A percentile compares a stretch with the other conserved stretches of the same genome.
These are phyloP conservation scores for Leistus spinibarbis DNA, from an alignment of 2,888 invertebrate species.

Conservation along the genomic window DNA sequence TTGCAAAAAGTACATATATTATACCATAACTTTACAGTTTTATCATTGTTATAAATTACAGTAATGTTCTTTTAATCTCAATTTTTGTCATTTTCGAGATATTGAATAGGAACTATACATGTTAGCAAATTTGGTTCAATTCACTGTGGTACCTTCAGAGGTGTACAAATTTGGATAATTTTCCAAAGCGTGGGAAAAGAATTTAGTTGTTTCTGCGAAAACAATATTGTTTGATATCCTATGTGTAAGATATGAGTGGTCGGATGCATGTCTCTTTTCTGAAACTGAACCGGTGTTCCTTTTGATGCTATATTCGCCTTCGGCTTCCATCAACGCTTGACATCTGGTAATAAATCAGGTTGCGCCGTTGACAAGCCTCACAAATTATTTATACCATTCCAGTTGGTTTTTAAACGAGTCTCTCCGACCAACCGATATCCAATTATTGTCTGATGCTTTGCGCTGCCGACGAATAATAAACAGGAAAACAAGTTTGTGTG, in stretches of 20 bases:
- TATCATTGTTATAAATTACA: too few species aligned
- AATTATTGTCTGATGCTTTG: slow-evolving; percentile 53
- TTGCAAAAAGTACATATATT: neutral
- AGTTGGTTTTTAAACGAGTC: slow-evolving; percentile 48
- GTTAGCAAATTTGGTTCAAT: too few species aligned
- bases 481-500: slow-evolving; percentile 30
- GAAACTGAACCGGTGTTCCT: slow-evolving; percentile 45
- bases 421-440: slow-evolving; percentile 50
- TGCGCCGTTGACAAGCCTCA: slow-evolving; percentile 49
- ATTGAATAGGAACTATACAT: too few species aligned
- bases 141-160: too few species aligned
- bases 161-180: too few species aligned
- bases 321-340: slow-evolving; percentile 54
- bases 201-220: too few species aligned
- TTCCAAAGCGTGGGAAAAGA: too few species aligned
- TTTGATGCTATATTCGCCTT: slow-evolving; percentile 57
- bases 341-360: slow-evolving; percentile 56
- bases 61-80: too few species aligned
- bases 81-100: too few species aligned
- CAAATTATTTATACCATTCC: slow-evolving; percentile 55
- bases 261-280: slow-evolving; percentile 44
- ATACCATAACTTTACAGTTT: too few species aligned
- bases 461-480: slow-evolving; percentile 45
- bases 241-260: slow-evolving; percentile 40
- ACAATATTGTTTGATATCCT: too few species aligned